These are phyloP conservation scores for Cryptus armator DNA, from an alignment of 2,888 invertebrate genomes.

Conservation along the genomic window DNA sequence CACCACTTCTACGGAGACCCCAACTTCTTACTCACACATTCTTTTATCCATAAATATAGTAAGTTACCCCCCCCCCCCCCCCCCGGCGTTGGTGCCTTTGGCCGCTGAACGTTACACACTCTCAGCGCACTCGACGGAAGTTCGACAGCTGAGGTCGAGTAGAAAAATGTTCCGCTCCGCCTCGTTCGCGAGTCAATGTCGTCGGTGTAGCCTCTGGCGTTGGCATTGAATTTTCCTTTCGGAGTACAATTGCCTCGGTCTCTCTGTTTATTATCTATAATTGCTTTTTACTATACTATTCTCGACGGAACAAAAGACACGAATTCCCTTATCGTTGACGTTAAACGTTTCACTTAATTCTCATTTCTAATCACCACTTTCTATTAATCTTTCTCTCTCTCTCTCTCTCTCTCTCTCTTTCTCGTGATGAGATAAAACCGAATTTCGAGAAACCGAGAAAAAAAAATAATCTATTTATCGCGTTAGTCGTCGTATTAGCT, in stretches of 20 bases:
- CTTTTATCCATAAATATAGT: not conserved
- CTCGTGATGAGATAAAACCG: too few relatives aligned
- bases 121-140: conserved; percentile 43
- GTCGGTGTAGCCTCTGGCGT: conserved; percentile 14
- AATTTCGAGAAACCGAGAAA: not conserved
- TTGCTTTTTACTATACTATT: not conserved
- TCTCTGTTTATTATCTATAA: not conserved
- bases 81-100: not conserved
- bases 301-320: not conserved
- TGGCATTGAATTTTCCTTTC: conserved; percentile 50
- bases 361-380: too few relatives aligned
- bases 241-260: conserved; percentile 3
- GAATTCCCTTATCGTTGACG: not conserved
- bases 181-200: conserved; percentile 54
- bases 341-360: too few relatives aligned
- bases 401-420: too few relatives aligned
- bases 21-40: conserved; percentile 13
- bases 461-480: not conserved
- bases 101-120: not conserved
- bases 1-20: not conserved
- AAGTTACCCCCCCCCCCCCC: too few relatives aligned
- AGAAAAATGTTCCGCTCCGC: conserved; percentile 56
- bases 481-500: not conserved
- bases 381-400: too few relatives aligned
- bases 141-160: conserved; percentile 60